Conservation (phyloP, 1,140 invertebrate species). For the Aphidius gifuensis region DNA sequence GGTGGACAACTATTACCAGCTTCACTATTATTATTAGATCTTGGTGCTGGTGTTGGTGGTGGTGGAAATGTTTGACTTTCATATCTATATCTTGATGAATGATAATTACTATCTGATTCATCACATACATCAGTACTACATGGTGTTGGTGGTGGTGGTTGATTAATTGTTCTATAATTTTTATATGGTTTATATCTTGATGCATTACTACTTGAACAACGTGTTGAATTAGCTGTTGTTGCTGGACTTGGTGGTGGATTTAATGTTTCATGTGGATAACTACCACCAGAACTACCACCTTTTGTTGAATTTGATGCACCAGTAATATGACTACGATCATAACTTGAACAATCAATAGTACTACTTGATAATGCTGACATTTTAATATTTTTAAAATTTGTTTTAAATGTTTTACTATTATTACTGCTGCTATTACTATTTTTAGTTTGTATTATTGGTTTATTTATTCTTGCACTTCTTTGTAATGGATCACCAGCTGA, state of each 20-base stretch:
- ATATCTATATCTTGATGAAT: conserved; percentile 54
- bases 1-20: conserved; percentile 67
- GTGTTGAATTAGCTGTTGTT: conserved; percentile 64
- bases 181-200: conserved; percentile 66
- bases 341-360: conserved; percentile 60
- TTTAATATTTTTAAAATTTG: conserved; percentile 58
- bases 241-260: conserved; percentile 90
- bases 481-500: conserved; percentile 62
- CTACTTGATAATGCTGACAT: conserved; percentile 66
- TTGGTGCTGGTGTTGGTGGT: conserved; percentile 82
- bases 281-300: conserved; percentile 54
- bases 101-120: conserved; percentile 75
- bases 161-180: conserved; percentile 75
- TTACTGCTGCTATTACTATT: conserved; percentile 34
- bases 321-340: conserved; percentile 77
- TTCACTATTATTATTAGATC: conserved; percentile 71
- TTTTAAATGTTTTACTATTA: conserved; percentile 50
- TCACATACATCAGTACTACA: conserved; percentile 92
- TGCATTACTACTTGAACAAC: conserved; percentile 58
- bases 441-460: conserved; percentile 46
- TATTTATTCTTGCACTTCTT: conserved; percentile 45
- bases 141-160: conserved; percentile 88
- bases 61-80: conserved; percentile 75
- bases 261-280: conserved; percentile 77
- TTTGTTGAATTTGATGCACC: conserved; percentile 77